Conservation (phyloP, 2,113 vertebrate species). For the Recurvirostra avosetta region DNA sequence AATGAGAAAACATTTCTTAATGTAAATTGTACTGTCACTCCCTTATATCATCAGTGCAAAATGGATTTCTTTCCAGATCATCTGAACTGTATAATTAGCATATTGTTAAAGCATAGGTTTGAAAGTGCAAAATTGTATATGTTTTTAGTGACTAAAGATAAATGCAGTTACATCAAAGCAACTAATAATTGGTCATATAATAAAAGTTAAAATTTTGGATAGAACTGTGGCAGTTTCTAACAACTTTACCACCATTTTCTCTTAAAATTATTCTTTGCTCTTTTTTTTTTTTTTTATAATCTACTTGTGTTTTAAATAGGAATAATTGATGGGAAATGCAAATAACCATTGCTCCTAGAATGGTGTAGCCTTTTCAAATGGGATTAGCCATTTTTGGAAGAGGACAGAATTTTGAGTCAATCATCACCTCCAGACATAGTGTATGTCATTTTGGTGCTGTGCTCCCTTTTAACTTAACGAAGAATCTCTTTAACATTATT, state of each 20-base stretch:
- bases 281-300: not conserved
- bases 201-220: not conserved
- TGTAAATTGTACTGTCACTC: constrained; percentile 66
- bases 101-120: constrained; percentile 27
- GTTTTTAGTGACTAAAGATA: not conserved
- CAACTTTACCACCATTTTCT: not conserved
- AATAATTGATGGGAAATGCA: not conserved
- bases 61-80: constrained; percentile 63
- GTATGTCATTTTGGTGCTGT: not conserved
- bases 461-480: not conserved
- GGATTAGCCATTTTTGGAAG: not conserved
- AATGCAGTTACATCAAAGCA: not conserved
- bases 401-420: not conserved
- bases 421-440: not conserved
- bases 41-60: constrained; percentile 50
- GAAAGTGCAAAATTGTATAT: not conserved
- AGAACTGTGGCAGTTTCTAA: not conserved
- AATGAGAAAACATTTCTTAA: constrained; percentile 65
- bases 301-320: not conserved
- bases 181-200: not conserved
- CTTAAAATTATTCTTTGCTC: not conserved
- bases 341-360: not conserved
- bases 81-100: constrained; percentile 54
- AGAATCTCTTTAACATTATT: not conserved
- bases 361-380: not conserved